Conservation (phyloP, 2,888 invertebrate genomes). For the Pilophorus perplexus region DNA sequence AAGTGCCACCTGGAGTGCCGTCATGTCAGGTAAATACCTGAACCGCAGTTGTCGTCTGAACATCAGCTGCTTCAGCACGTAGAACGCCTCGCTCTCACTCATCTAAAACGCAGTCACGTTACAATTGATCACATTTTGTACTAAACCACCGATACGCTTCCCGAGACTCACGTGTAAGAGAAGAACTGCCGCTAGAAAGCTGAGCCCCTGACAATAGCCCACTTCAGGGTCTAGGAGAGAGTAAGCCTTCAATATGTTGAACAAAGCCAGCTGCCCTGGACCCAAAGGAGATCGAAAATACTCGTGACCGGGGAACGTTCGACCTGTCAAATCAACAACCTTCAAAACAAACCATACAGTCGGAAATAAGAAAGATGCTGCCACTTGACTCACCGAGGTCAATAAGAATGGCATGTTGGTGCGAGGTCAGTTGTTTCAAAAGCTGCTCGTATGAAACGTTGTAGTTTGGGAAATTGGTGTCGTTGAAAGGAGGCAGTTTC, state of each 20-base stretch:
- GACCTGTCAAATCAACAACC: conserved; percentile 56
- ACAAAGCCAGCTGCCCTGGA: conserved; percentile 87
- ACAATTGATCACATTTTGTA: neutral
- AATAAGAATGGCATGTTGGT: conserved; percentile 94
- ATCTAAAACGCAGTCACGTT: conserved; percentile 59
- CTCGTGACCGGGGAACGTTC: conserved; percentile 91
- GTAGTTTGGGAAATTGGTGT: conserved; percentile 68
- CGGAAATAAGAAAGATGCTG: too few species aligned
- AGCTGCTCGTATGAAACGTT: conserved; percentile 76
- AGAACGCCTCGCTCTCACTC: conserved; percentile 88
- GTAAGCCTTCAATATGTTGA: conserved; percentile 93
- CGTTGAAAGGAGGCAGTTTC: conserved; percentile 67
- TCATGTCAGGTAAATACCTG: conserved; percentile 93
- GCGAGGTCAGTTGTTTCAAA: conserved; percentile 82
- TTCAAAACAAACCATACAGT: too few species aligned
- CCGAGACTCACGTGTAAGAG: conserved; percentile 76
- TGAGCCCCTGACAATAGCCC: conserved; percentile 94
- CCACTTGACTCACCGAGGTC: conserved; percentile 66
- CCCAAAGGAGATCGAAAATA: conserved; percentile 90
- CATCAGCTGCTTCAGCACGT: conserved; percentile 85
- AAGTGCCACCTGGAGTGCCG: conserved; percentile 74
- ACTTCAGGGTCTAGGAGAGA: conserved; percentile 91
- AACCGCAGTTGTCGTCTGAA: conserved; percentile 81
- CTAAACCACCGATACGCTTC: neutral
- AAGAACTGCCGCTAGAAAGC: conserved; percentile 91